phyloP scores from a whole-genome alignment of 2,113 vertebrate genomes.

The Xenopus tropicalis region UCB_Xtro_10.0 CM004443.2:199060001-199060500 shows the following conservation, averaged over 20 bases:
- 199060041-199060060: not conserved
- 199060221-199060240: not conserved
- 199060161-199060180: not conserved
- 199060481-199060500: too few species aligned
- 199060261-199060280: not conserved
- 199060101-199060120: not conserved
- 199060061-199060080: not conserved
- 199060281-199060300: not conserved
- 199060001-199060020: too few species aligned
- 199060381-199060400: too few species aligned
- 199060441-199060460: too few species aligned
- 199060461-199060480: too few species aligned
- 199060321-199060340: too few species aligned
- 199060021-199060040: too few species aligned
- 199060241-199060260: not conserved
- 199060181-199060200: not conserved
- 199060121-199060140: not conserved
- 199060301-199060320: not conserved
- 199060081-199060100: not conserved
- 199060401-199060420: too few species aligned
- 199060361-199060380: too few species aligned
- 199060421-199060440: too few species aligned
- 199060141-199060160: not conserved
- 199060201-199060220: not conserved
- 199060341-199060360: too few species aligned